phyloP scores from a whole-genome alignment of 92 coral and sea anemone genomes.

The Umimayanthus chanpuru region DNA sequence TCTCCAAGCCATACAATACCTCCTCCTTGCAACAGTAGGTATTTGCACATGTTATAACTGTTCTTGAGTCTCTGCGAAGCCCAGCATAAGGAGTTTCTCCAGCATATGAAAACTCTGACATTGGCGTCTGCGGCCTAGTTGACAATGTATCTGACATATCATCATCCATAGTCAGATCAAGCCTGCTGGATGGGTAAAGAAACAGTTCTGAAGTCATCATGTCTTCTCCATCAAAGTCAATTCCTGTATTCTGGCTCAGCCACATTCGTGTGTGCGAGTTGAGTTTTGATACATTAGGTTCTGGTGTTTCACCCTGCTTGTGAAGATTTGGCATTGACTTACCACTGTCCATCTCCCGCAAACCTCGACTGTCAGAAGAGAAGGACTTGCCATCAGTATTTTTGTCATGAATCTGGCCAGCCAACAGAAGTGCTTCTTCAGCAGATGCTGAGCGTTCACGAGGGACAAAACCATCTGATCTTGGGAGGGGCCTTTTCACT shows the following conservation, averaged over 20 bases:
- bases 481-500: slow-evolving; percentile 42
- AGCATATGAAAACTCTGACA: slow-evolving; percentile 90
- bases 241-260: slow-evolving; percentile 86
- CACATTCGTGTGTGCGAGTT: slow-evolving; percentile 83
- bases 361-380: slow-evolving; percentile 36
- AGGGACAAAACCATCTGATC: slow-evolving; percentile 44
- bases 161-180: slow-evolving; percentile 70
- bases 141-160: slow-evolving; percentile 62
- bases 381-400: slow-evolving; percentile 3
- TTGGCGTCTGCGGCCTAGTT: slow-evolving; percentile 84
- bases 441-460: slow-evolving; percentile 36
- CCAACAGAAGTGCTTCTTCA: slow-evolving; percentile 40
- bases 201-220: slow-evolving; percentile 75
- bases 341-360: slow-evolving; percentile 71
- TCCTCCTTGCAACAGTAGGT: slow-evolving; percentile 79
- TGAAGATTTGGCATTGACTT: slow-evolving; percentile 89
- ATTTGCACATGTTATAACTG: slow-evolving; percentile 79
- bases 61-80: slow-evolving; percentile 50
- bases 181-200: slow-evolving; percentile 76
- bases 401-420: slow-evolving; percentile 6
- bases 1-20: slow-evolving; percentile 74
- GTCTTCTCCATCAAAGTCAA: slow-evolving; percentile 61
- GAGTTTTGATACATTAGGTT: slow-evolving; percentile 71
- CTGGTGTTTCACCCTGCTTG: slow-evolving; percentile 26
- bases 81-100: slow-evolving; percentile 80